Conservation (phyloP, 2,113 vertebrate species). For the Hydrolagus affinis region DNA sequence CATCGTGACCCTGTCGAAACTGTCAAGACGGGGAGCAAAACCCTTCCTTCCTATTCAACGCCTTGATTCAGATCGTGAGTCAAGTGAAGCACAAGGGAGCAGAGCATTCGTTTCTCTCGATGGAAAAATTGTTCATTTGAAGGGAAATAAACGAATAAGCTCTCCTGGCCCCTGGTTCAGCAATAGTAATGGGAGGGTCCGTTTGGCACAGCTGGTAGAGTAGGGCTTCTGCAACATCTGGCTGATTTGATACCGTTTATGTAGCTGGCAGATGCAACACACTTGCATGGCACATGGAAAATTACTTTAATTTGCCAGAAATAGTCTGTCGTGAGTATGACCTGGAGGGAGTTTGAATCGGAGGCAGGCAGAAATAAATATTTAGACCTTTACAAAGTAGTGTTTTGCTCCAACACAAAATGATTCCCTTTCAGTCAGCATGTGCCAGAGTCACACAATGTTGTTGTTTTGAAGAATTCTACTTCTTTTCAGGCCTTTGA, state of each 20-base stretch:
- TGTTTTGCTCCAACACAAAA: too few relatives aligned
- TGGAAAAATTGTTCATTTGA: background rate
- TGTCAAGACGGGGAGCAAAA: background rate
- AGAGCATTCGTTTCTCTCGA: background rate
- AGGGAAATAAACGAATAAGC: background rate
- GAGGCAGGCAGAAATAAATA: background rate
- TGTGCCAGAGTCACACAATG: background rate
- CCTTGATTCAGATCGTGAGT: background rate
- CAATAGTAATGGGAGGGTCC: background rate
- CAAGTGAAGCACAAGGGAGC: background rate
- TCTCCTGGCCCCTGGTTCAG: background rate
- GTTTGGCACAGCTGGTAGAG: background rate
- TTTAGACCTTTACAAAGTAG: background rate
- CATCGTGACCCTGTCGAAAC: too few relatives aligned
- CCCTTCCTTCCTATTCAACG: background rate
- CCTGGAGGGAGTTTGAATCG: background rate
- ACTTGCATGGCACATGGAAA: background rate
- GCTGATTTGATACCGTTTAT: constrained; percentile 6
- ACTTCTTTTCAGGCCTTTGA: background rate
- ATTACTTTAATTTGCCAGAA: background rate
- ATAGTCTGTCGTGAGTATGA: background rate
- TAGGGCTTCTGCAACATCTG: background rate
- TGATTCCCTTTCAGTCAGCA: background rate
- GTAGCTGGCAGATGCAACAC: background rate
- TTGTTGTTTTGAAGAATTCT: background rate